Percentiles rank a stretch among this genome's conserved stretches.
These are phyloP conservation scores for Eumacrocentrus americanus DNA, from an alignment of 2,888 invertebrate species.

Conservation along the genomic window DNA sequence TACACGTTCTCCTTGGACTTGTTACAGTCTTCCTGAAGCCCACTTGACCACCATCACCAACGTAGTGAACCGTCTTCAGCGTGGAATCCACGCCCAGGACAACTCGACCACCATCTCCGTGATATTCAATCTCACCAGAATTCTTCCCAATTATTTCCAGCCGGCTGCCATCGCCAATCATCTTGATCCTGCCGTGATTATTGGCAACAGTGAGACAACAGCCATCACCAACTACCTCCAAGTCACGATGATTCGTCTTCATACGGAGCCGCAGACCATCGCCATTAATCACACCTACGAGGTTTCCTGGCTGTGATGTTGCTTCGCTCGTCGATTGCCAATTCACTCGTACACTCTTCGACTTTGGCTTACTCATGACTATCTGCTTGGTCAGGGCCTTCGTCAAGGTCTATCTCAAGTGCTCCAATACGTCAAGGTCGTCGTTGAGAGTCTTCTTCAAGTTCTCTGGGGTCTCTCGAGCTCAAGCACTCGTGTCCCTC, in stretches of 20 bases:
- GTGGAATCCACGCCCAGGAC: slow-evolving; percentile 38
- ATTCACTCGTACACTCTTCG: slow-evolving; percentile 11
- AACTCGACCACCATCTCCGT: slow-evolving; percentile 52
- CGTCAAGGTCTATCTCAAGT: slow-evolving; percentile 15
- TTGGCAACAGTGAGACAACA: slow-evolving; percentile 43
- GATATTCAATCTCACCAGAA: slow-evolving; percentile 48
- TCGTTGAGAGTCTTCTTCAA: background rate
- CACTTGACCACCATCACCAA: slow-evolving; percentile 10
- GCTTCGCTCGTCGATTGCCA: slow-evolving; percentile 7
- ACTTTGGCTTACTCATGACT: background rate
- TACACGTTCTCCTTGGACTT: no score
- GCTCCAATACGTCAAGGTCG: background rate
- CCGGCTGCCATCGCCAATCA: slow-evolving; percentile 53
- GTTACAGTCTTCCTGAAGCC: background rate
- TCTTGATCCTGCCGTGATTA: slow-evolving; percentile 47
- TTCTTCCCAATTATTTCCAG: slow-evolving; percentile 44
- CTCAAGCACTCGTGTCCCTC: slow-evolving; percentile 14
- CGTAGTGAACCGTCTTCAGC: background rate
- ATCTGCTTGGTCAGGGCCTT: no score
- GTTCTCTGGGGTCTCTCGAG: background rate
- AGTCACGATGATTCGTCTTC: slow-evolving; percentile 41
- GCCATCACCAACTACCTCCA: slow-evolving; percentile 51
- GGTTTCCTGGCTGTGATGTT: slow-evolving; percentile 34
- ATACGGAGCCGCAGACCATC: slow-evolving; percentile 47
- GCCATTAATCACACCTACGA: slow-evolving; percentile 30